A percentile compares a stretch with the other conserved stretches of the same genome.
phyloP scores from a whole-genome alignment of 2,888 invertebrate genomes.

The Branchipolynoe longqiensis region DNA sequence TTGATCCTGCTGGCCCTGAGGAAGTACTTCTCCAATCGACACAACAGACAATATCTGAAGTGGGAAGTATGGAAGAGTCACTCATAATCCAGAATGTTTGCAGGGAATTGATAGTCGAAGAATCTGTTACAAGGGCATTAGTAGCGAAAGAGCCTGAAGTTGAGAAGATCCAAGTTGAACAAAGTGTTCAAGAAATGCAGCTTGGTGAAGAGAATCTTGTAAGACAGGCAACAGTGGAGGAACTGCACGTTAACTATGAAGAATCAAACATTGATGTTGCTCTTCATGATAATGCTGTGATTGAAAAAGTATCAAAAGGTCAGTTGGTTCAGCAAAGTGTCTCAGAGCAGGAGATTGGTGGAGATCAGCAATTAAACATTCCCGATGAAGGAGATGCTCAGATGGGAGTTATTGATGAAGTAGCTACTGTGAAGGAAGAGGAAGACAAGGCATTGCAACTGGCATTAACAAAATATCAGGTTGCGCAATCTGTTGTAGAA shows the following conservation, averaged over 20 bases:
- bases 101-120: conserved; percentile 4
- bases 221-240: neutral
- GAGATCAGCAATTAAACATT: neutral
- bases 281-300: neutral
- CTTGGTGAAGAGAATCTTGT: conserved; percentile 9
- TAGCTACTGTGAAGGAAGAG: conserved; percentile 10
- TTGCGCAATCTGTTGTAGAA: conserved; percentile 10
- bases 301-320: neutral
- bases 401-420: neutral
- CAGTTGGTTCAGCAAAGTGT: neutral
- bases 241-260: neutral
- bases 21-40: neutral
- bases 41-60: neutral
- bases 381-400: neutral
- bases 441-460: neutral
- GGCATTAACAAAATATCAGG: neutral
- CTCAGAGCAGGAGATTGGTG: neutral
- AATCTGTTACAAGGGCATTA: neutral
- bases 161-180: neutral
- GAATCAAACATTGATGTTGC: neutral
- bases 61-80: neutral
- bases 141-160: neutral
- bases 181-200: conserved; percentile 29
- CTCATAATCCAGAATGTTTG: neutral
- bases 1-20: neutral